Conservation (phyloP, 2,113 vertebrate genomes). For the Dromas ardeola region DNA sequence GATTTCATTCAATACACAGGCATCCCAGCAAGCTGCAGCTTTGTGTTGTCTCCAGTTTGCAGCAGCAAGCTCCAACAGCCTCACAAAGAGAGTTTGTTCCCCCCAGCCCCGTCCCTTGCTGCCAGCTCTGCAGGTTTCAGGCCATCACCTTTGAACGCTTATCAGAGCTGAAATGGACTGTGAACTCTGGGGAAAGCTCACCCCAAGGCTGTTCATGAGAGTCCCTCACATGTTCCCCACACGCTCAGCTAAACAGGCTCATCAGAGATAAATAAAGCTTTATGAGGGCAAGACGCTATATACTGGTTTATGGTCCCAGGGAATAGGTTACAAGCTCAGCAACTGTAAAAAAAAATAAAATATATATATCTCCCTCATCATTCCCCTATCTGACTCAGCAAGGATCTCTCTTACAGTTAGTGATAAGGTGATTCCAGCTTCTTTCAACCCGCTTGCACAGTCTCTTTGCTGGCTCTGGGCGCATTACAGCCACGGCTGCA, state of each 20-base stretch:
- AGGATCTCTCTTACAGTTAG: neutral
- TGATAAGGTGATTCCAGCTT: neutral
- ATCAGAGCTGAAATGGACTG: neutral
- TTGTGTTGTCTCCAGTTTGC: neutral
- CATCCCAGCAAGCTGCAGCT: neutral
- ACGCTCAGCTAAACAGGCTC: neutral
- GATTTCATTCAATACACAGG: neutral
- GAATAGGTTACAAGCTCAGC: neutral
- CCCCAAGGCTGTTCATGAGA: neutral
- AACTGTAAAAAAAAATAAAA: neutral
- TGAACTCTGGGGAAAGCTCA: neutral
- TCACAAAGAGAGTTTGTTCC: neutral
- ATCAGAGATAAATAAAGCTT: neutral
- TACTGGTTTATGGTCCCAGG: neutral
- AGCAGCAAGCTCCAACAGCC: neutral
- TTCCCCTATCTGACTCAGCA: neutral
- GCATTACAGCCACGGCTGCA: rapidly evolving
- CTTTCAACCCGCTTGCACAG: neutral
- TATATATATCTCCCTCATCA: neutral
- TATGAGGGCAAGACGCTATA: neutral
- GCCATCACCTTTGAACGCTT: neutral
- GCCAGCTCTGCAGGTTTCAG: neutral
- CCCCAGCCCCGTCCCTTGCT: rapidly evolving
- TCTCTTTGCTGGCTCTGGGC: neutral
- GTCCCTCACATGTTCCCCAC: neutral